These are phyloP conservation scores for Thalpophila matura DNA, from an alignment of 2,888 invertebrate genomes.

Conservation along the genomic window DNA sequence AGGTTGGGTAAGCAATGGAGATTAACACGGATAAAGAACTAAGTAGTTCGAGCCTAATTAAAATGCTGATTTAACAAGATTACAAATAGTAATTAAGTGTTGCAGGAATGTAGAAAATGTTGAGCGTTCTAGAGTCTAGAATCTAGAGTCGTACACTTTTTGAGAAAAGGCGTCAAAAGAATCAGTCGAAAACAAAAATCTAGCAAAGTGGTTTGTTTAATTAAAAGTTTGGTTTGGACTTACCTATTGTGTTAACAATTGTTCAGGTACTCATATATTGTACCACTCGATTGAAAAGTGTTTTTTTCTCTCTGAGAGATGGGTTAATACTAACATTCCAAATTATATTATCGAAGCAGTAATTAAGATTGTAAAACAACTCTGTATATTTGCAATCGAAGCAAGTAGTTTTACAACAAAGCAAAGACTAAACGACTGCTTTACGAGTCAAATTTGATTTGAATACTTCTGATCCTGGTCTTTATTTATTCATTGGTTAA, in stretches of 20 bases:
- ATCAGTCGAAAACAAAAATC: too few species aligned
- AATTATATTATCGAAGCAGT: not conserved
- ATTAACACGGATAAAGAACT: slow-evolving; percentile 10
- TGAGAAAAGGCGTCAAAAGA: too few species aligned
- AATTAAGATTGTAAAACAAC: slow-evolving; percentile 1
- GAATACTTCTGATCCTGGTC: not conserved
- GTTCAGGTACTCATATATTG: too few species aligned
- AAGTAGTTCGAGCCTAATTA: slow-evolving; percentile 8
- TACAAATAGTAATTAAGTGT: not conserved
- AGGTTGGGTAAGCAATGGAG: slow-evolving; percentile 9
- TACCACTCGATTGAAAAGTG: too few species aligned
- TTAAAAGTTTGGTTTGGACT: too few species aligned
- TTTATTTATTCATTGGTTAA: not conserved
- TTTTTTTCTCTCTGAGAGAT: too few species aligned
- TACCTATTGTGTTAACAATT: too few species aligned
- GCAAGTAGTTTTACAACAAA: slow-evolving; percentile 1
- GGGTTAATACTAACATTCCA: not conserved
- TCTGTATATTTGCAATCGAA: not conserved
- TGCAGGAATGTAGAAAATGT: not conserved
- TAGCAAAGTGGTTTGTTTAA: too few species aligned
- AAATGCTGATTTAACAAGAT: slow-evolving; percentile 9
- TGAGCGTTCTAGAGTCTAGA: too few species aligned
- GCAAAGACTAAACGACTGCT: not conserved
- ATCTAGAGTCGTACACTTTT: too few species aligned
- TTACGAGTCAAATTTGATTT: not conserved